Evolutionary conservation across 2,888 invertebrate genomes (phyloP), one percentile per base, ranked within the genome.

Genomic region (Phragmatobia fuliginosa): DNA sequence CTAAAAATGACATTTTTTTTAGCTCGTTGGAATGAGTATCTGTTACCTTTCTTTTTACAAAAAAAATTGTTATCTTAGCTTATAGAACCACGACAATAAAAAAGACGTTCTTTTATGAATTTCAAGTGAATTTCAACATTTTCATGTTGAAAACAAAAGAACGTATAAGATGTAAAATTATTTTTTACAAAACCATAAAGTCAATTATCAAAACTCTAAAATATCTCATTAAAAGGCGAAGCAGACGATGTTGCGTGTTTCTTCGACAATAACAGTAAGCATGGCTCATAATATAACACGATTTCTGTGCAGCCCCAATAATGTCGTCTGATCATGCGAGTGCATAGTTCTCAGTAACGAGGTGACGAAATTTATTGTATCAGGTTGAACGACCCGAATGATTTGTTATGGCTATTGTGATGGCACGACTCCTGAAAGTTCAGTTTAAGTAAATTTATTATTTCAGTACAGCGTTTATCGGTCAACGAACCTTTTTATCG

Each of bases 281-380:
- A 78, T 76, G 45, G 65, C 68, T 77, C 58, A 62, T 73, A 79
- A 76, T 75, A 70, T 65, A 73, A 69, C 69, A 75, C 77, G 74
- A 73, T 74, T 80, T 81, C 77, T 78, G 81, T 76, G 78, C 75
- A 77, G 56, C 64, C n/a, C 56, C 74, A 76, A 81, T 77, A 86
- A 87, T 83, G 83, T 78, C 82, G 68, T 73, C 65, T 73, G 73
- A 81, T 80, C 87, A 87, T 85, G 87, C 85, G 66, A 86, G 73
- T 82, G 82, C 79, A 83, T 76, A 71, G 70, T 76, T 74, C 68
- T 78, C 70, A 77, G 79, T 80, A 78, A 85, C 74, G 64, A 83
- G 79, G 83, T 85, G 85, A 70, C 77, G 76, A 80, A 81, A 79
- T 78, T 79, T 80, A 83, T 80, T 70, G 76, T 63, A 72, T 68